Conservation (phyloP, 2,113 vertebrate genomes). For the Ophiodon elongatus region DNA sequence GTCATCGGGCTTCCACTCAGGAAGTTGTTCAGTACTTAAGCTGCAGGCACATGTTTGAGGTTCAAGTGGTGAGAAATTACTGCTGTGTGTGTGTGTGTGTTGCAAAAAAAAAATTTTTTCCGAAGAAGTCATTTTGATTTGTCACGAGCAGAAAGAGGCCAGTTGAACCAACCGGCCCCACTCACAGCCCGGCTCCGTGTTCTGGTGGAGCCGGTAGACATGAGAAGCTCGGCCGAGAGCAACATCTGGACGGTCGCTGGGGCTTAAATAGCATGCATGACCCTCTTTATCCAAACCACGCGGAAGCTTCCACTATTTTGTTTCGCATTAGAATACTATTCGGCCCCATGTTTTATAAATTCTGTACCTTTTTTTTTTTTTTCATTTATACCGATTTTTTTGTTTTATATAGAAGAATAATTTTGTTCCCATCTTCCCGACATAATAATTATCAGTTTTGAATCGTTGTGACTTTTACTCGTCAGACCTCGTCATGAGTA, state of each 20-base stretch:
- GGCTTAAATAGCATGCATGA: conserved; percentile 27
- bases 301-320: neutral
- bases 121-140: neutral
- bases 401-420: conserved; percentile 28
- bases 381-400: conserved; percentile 22
- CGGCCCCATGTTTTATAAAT: conserved; percentile 38
- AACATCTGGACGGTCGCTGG: neutral
- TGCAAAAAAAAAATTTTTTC: neutral
- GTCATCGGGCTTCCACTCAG: conserved; percentile 16
- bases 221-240: neutral
- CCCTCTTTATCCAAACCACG: conserved; percentile 16
- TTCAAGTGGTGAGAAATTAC: conserved; percentile 1
- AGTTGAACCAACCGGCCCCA: conserved; percentile 15
- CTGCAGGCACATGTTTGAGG: neutral
- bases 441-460: neutral
- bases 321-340: conserved; percentile 2
- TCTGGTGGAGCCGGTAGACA: neutral
- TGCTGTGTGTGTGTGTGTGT: too few relatives aligned
- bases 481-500: neutral
- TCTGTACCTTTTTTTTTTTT: conserved; percentile 15
- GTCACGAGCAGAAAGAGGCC: neutral
- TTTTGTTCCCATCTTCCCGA: neutral
- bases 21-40: neutral
- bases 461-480: neutral
- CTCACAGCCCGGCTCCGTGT: neutral